Evolutionary conservation across 2,888 invertebrate species (phyloP), one percentile per base, ranked within the genome.

Genomic region (Clusia tigrina): DNA sequence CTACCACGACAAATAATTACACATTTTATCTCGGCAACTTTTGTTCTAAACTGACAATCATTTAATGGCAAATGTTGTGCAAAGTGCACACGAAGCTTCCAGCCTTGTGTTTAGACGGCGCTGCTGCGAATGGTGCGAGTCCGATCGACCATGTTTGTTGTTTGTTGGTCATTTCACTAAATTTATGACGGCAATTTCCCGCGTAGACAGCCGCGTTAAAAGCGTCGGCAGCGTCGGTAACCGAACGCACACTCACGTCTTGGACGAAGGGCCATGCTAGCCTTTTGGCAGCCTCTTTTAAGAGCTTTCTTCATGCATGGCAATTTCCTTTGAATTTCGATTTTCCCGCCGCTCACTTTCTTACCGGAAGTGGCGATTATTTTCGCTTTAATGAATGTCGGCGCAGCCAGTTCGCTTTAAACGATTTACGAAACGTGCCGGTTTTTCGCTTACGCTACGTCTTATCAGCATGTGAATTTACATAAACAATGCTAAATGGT

Each of bases 181-280:
- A 76, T 76, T 76, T 76, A 76, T 77, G 69, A 66, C 70, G 20
- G 74, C 72, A 77, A 76, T 77, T 76, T 76, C 76, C 76, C 74
- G 77, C 73, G 66, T 58, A 67, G 75, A 77, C 48, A 15, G 48
- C 32, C 32, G 32, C 32, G 6, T 6, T 32, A n/a, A n/a, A n/a
- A n/a, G n/a, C n/a, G n/a, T n/a, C n/a, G n/a, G n/a, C n/a, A n/a
- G n/a, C n/a, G n/a, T n/a, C n/a, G n/a, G n/a, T n/a, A n/a, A n/a
- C n/a, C n/a, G 42, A 42, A n/a, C 12, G n/a, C 42, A 42, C 15
- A 42, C 12, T 10, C 6, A 42, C n/a, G n/a, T 18, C 22, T 20
- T 6, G 48, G 20, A 6, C 6, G 48, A 15, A 48, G 48, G 48
- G 18, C 5, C 22, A 3, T 22, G 5, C 32, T 48, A 20, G 15